phyloP scores from a whole-genome alignment of 2,888 invertebrate genomes.

The Drosophila siamana region DNA sequence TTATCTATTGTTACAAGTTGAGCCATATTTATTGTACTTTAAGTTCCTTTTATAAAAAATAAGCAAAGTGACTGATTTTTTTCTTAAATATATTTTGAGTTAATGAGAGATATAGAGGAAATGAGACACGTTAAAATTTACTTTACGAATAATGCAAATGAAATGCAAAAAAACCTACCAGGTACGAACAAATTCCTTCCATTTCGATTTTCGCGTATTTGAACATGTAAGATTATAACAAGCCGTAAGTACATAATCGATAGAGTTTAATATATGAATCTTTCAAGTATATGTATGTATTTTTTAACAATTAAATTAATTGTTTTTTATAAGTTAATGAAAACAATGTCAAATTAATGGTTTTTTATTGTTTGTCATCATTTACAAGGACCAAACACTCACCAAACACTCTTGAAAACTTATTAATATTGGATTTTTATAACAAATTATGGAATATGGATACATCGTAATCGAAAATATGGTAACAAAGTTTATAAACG shows the following conservation, averaged over 20 bases:
- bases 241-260: conserved; percentile 48
- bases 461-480: conserved; percentile 1
- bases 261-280: conserved; percentile 11
- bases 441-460: conserved; percentile 28
- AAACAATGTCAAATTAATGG: conserved; percentile 14
- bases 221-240: conserved; percentile 50
- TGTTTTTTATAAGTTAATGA: not conserved
- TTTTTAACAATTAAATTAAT: conserved; percentile 23
- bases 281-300: conserved; percentile 15
- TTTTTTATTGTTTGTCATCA: conserved; percentile 31
- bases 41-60: conserved; percentile 69
- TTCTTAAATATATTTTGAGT: conserved; percentile 75
- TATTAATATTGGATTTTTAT: conserved; percentile 40
- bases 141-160: conserved; percentile 42
- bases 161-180: conserved; percentile 68
- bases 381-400: conserved; percentile 74
- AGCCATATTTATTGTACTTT: conserved; percentile 61
- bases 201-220: conserved; percentile 67
- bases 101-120: conserved; percentile 50
- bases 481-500: not conserved
- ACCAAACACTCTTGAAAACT: conserved; percentile 61
- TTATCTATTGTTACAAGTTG: conserved; percentile 62
- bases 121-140: conserved; percentile 51
- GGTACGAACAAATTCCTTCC: conserved; percentile 81
- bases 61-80: conserved; percentile 80